Base-by-base conservation (phyloP, 1,140 invertebrate genomes). In the Dendrolimus punctatus region DNA sequence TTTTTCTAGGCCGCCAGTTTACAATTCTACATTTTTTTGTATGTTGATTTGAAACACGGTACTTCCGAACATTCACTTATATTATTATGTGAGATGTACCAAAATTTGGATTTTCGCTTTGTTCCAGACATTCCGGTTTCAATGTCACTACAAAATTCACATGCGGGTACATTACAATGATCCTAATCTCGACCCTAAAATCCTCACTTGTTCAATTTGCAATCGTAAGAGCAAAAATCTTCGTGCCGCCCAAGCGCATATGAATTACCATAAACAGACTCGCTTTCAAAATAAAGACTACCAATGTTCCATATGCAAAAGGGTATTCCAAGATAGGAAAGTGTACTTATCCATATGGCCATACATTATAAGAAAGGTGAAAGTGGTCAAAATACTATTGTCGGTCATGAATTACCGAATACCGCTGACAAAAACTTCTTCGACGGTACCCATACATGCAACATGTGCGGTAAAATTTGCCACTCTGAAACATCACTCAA, bases 181-280 rank as follows among this genome's bases (percentile, higher is more conserved):
- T 48, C 60, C 80, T 0, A 76, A 74, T 51, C 58, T 81, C 5
- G 82, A 88, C 59, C 82, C 87, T 0, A 62, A 66, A 41, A 55
- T 77, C 39, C 74, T 87, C 23, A 83, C 74, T 5, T 88, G 87
- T 60, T 45, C 63, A 10, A 79, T 86, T 36, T 88, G 87, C 62
- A 73, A 77, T 37, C 73, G 80, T 39, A 69, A 62, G 51, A 85
- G 80, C 60, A 87, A 87, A 53, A 80, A 87, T 54, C 58, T 88
- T 5, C 79, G 87, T 8, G 85, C 85, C 5, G 83, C 83, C 10
- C 76, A 80, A 52, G 72, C 72, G 9, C 87, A 88, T 50, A 83
- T 87, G 79, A 87, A 80, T 53, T 88, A 64, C 69, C 87, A 88
- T 64, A 87, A 83, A 40, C 74, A 86, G 48, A 85, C 81, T 1